Evolutionary conservation across 2,797 vertebrate genomes (phyloP).

Genomic region (Parauchenoglanis ngamensis): DNA sequence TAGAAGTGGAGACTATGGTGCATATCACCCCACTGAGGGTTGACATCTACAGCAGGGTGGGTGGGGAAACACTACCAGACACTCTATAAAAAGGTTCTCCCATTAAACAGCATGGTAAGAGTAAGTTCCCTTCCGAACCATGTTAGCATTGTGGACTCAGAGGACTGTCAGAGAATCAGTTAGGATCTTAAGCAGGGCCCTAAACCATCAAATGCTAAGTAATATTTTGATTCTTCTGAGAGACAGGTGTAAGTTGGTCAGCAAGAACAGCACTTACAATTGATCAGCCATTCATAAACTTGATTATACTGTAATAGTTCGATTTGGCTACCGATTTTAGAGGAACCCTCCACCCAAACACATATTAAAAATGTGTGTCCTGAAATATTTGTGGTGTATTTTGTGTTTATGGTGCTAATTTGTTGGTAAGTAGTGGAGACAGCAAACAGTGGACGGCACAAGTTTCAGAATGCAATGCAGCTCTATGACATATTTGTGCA

Average conservation of each 20-base stretch:
- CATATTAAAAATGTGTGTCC: neutral
- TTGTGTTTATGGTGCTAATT: neutral
- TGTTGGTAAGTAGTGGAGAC: neutral
- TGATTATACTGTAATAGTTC: no score
- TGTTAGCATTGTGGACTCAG: neutral
- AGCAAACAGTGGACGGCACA: neutral
- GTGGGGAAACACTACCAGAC: neutral
- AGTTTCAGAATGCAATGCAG: neutral
- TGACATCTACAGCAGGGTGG: constrained; percentile 1
- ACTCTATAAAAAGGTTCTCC: neutral
- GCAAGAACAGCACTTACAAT: neutral
- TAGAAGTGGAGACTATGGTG: neutral
- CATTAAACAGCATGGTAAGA: neutral
- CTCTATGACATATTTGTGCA: neutral
- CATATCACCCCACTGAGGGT: neutral
- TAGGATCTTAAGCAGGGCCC: neutral
- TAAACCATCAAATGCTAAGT: neutral
- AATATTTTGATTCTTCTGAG: neutral
- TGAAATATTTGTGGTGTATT: neutral
- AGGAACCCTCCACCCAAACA: neutral
- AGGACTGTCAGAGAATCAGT: neutral
- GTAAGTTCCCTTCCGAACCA: neutral
- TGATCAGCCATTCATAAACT: no score
- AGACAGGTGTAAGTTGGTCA: neutral
- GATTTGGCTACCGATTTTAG: neutral